A percentile compares a stretch with the other conserved stretches of the same genome.
Evolutionary conservation across 2,797 vertebrate genomes (phyloP).

Genomic region (Sphenodon punctatus): DNA sequence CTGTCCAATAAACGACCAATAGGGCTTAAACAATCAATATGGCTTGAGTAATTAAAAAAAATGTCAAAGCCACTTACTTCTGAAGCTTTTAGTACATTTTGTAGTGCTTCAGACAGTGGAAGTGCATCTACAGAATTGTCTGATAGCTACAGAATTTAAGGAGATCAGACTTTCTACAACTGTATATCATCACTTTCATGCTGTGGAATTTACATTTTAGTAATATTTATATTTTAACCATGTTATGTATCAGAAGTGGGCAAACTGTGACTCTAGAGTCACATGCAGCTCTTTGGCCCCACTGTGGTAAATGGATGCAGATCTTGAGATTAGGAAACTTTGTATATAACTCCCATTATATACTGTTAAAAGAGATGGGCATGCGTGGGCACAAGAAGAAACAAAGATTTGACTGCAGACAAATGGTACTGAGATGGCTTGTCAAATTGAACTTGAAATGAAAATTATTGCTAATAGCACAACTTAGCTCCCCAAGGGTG

Average conservation of each 20-base stretch:
- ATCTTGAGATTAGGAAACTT: too few species aligned
- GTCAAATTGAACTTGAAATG: background rate
- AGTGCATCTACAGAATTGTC: background rate
- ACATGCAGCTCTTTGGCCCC: too few species aligned
- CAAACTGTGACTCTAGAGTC: too few species aligned
- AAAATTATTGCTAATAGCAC: background rate
- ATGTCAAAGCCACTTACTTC: background rate
- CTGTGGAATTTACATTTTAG: background rate
- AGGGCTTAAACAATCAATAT: background rate
- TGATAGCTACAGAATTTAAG: background rate
- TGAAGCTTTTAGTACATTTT: background rate
- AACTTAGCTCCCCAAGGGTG: too few species aligned
- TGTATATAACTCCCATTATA: too few species aligned
- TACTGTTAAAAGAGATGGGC: background rate
- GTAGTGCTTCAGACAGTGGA: background rate
- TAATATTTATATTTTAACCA: background rate
- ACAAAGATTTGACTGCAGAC: background rate
- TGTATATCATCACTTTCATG: background rate
- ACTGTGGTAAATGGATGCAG: too few species aligned
- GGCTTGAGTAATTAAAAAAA: background rate
- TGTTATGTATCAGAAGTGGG: too few species aligned
- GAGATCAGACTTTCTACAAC: background rate
- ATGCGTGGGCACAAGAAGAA: background rate
- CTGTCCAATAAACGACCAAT: background rate
- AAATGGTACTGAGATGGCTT: background rate